Evolutionary conservation across 2,113 vertebrate species (phyloP).

Genomic region (Ifrita kowaldi): DNA sequence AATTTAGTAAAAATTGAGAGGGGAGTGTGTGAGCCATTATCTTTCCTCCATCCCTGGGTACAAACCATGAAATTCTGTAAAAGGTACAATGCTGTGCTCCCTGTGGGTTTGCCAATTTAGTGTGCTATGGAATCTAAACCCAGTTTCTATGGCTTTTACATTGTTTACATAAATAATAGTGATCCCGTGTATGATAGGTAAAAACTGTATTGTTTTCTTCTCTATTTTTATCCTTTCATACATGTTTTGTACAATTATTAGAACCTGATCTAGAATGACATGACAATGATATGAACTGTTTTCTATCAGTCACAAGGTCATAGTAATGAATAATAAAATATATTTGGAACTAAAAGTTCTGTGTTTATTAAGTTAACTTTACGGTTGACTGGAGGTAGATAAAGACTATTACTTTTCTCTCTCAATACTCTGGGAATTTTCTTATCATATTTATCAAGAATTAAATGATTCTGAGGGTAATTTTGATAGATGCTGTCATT

Average conservation of each 20-base stretch:
- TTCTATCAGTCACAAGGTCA: background rate
- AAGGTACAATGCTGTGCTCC: background rate
- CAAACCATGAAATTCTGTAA: background rate
- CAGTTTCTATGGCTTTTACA: background rate
- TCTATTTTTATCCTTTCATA: background rate
- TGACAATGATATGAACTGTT: background rate
- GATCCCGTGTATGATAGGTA: background rate
- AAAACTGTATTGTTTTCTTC: background rate
- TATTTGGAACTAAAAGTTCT: background rate
- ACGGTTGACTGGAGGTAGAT: background rate
- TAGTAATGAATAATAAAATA: background rate
- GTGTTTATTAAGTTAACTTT: constrained; percentile 7
- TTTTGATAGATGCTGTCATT: constrained; percentile 27
- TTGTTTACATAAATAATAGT: background rate
- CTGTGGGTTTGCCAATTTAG: background rate
- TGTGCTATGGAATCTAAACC: background rate
- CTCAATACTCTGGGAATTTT: background rate
- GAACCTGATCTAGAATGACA: background rate
- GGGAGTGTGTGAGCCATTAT: background rate
- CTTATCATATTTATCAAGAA: background rate
- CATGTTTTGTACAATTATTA: background rate
- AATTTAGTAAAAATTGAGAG: background rate
- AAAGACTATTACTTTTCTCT: background rate
- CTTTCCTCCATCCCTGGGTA: background rate
- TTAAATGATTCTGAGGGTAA: background rate